phyloP scores from a whole-genome alignment of 64 coral and sea anemone species.

The Montipora cactus region DNA sequence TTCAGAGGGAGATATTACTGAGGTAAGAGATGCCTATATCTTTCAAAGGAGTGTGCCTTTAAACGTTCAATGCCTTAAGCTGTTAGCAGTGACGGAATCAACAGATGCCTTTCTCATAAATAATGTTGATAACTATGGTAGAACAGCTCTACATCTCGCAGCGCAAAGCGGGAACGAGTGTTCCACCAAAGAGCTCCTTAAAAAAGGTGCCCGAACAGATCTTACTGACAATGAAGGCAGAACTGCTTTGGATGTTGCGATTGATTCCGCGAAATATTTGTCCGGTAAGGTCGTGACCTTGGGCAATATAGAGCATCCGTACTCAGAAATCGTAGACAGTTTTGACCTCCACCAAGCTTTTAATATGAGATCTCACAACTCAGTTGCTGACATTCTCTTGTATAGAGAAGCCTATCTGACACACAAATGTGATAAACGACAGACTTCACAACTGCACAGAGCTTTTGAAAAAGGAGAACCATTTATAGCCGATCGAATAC shows the following conservation, averaged over 20 bases:
- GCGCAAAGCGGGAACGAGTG: constrained; percentile 31
- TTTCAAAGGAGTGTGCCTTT: neutral
- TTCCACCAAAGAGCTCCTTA: neutral
- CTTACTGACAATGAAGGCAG: neutral
- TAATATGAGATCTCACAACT: constrained; percentile 1
- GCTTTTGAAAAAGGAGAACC: constrained; percentile 18
- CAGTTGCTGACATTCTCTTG: neutral
- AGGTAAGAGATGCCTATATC: neutral
- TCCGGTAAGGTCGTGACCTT: too few species aligned
- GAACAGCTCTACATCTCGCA: constrained; percentile 53
- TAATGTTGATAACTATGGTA: neutral
- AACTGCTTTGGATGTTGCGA: neutral
- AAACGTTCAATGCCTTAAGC: neutral
- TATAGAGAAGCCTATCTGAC: neutral
- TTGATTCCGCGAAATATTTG: too few species aligned
- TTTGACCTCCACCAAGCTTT: neutral
- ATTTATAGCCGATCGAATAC: neutral
- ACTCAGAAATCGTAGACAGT: too few species aligned
- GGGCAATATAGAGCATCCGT: too few species aligned
- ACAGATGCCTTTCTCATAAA: neutral
- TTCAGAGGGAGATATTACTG: neutral
- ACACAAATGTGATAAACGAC: neutral
- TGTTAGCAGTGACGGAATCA: neutral
- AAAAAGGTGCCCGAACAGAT: neutral
- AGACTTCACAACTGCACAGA: neutral